phyloP scores from a whole-genome alignment of 2,888 invertebrate species.

The Sturmia bella region DNA sequence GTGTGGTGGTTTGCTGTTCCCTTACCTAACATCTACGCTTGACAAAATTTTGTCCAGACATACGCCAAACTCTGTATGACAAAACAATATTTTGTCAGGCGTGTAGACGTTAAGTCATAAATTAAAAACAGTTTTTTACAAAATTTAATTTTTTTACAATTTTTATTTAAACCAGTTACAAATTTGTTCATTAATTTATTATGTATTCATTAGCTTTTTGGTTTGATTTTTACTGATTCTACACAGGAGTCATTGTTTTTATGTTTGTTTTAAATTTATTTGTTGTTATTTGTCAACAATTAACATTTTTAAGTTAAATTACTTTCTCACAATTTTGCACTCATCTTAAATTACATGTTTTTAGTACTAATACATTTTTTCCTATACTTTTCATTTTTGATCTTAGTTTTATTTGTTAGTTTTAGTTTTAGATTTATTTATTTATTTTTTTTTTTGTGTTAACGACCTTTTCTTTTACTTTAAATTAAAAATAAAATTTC shows the following conservation, averaged over 20 bases:
- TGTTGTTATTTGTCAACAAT: constrained; percentile 59
- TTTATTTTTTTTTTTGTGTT: constrained; percentile 1
- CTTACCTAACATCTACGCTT: too few species aligned
- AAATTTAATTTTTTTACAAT: constrained; percentile 56
- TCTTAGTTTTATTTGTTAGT: constrained; percentile 18
- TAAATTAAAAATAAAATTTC: too few species aligned
- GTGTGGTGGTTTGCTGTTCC: too few species aligned
- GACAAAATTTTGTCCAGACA: too few species aligned
- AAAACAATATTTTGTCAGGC: too few species aligned
- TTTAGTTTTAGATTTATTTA: not conserved
- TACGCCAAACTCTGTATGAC: too few species aligned
- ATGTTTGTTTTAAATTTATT: constrained; percentile 24
- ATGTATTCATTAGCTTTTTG: constrained; percentile 22
- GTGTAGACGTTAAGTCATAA: too few species aligned
- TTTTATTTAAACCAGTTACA: constrained; percentile 69
- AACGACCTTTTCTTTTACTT: too few species aligned
- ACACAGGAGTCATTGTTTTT: constrained; percentile 52
- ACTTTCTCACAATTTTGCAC: constrained; percentile 25
- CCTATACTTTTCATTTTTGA: not conserved
- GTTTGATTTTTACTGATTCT: constrained; percentile 59
- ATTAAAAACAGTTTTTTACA: constrained; percentile 6
- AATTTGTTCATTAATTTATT: constrained; percentile 48
- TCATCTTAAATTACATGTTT: constrained; percentile 25
- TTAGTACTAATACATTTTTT: constrained; percentile 40
- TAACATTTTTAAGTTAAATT: constrained; percentile 57